Evolutionary conservation across 2,888 invertebrate species (phyloP).

Genomic region (Rhimphoctona megacephalus): DNA sequence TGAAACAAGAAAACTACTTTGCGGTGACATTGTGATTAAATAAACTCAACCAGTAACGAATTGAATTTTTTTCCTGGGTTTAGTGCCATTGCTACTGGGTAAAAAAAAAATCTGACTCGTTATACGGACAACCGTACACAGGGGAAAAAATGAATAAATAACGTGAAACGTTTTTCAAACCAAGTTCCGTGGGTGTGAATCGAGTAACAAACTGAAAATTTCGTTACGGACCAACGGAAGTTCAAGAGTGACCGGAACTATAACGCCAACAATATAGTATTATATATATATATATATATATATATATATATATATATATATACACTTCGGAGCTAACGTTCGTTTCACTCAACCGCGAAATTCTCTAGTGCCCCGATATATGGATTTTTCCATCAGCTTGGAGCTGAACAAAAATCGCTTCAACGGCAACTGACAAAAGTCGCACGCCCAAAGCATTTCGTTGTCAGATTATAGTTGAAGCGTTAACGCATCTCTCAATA

Average conservation of each 20-base stretch:
- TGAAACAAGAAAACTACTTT: background rate
- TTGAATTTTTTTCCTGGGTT: background rate
- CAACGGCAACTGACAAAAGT: slow-evolving; percentile 62
- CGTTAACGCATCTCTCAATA: slow-evolving; percentile 37
- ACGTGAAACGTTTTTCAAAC: slow-evolving; percentile 39
- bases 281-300: background rate
- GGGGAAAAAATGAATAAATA: slow-evolving; percentile 26
- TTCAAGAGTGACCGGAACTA: slow-evolving; percentile 59
- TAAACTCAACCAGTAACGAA: background rate
- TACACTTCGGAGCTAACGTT: slow-evolving; percentile 11
- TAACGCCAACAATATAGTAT: slow-evolving; percentile 55
- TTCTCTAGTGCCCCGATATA: slow-evolving; percentile 51
- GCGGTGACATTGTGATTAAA: background rate
- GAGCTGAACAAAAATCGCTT: slow-evolving; percentile 60
- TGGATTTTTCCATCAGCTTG: slow-evolving; percentile 54
- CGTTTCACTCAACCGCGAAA: slow-evolving; percentile 59
- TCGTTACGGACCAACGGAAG: slow-evolving; percentile 55
- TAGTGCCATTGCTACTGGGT: background rate
- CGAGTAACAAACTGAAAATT: slow-evolving; percentile 54
- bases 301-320: background rate
- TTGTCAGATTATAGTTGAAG: slow-evolving; percentile 59
- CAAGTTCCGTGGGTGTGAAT: slow-evolving; percentile 18
- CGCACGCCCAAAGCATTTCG: slow-evolving; percentile 56
- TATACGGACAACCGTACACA: background rate
- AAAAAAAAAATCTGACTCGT: slow-evolving; percentile 1